Base-by-base conservation (phyloP, 30 jellyfish, hydroid and myxozoan species). In the Phacellophora camtschatica region DNA sequence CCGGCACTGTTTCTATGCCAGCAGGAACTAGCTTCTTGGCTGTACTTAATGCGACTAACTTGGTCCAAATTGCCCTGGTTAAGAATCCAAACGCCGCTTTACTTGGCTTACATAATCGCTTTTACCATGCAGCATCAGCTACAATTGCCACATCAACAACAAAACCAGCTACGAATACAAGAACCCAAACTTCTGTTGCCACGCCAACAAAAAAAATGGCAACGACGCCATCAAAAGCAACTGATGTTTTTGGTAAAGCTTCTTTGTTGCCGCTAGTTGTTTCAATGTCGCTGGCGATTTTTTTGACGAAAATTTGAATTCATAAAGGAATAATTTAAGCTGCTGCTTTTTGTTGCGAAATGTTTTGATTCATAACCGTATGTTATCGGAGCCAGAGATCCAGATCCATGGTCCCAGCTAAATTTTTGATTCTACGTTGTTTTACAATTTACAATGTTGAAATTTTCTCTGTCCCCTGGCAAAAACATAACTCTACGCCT, bases 1-100 rank as follows among this genome's bases (percentile, higher is more conserved):
- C 91, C 6, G 91, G 91, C 37, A 83, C 91, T 13, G 45, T 80
- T 4, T 80, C 91, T 2, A 48, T 27, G 28, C 91, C 91, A 32
- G 76, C 77, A 0, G 91, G 84, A 0, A 80, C 84, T 4, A 80
- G 91, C 42, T 80, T 80, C 79, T 2, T 80, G 22, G 91, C 83
- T 1, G 53, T 80, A 0, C 69, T 80, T 34, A 51, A 80, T 34
- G 91, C 91, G 4, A 80, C 67, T 23, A 69, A 80, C 35, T 58
- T 80, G 64, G 16, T 68, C 6, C 91, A 80, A 59, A 48, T 80
- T 50, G 83, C 91, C 35, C 34, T 80, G 74, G 71, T 80, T 3
- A 64, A 49, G 51, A 80, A 80, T 31, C 91, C 91, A 0, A 80
- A 65, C 34, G 83, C 75, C 28, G 91, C 91, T 2, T 69, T 41